Evolutionary conservation across 53 echinoderm and acorn worm species (phyloP), one percentile per base, ranked within the genome.

Genomic region (Arbacia lixula): DNA sequence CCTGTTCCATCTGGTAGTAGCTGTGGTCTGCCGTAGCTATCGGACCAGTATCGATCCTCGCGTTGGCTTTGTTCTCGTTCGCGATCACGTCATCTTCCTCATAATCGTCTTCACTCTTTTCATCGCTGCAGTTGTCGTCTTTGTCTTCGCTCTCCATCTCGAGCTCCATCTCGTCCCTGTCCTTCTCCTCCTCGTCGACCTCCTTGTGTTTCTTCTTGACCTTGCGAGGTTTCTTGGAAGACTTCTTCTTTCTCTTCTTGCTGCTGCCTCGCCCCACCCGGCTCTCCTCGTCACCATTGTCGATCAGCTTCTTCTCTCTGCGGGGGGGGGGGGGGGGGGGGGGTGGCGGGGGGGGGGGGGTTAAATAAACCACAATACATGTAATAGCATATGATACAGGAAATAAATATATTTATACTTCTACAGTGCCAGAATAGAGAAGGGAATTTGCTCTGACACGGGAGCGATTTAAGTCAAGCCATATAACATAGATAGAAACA

Each of bases 31-130:
- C 75, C n/a, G 54, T 53, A 5, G 75, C 75, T 20, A 75, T 75
- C 28, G 75, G 75, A 20, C 75, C 75, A n/a, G 36, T 2, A 27
- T 75, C 75, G 31, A 75, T n/a, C 36, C 53, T 75, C 6, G 75
- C 53, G 34, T 75, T 75, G 53, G 75, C 75, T 75, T 75, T 75
- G 36, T 75, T 75, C 36, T 75, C 75, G 28, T 40, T 75, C 9
- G 28, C 20, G 0, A 33, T 53, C 12, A 11, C 20, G 16, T 75
- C 75, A 28, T 75, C 75, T 32, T 75, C 75, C 6, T 75, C 75
- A 21, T 36, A 36, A 1, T 32, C 53, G 24, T 57, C 21, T 12
- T 75, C 51, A 6, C 53, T 53, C 17, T 52, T 54, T 6, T 32
- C 33, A n/a, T 75, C 21, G 12, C 53, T 36, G 14, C 2, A 34